Percentiles rank a stretch among this genome's conserved stretches.
These are phyloP conservation scores for Tetrax tetrax DNA, from an alignment of 2,113 vertebrate species.

Conservation along the genomic window DNA sequence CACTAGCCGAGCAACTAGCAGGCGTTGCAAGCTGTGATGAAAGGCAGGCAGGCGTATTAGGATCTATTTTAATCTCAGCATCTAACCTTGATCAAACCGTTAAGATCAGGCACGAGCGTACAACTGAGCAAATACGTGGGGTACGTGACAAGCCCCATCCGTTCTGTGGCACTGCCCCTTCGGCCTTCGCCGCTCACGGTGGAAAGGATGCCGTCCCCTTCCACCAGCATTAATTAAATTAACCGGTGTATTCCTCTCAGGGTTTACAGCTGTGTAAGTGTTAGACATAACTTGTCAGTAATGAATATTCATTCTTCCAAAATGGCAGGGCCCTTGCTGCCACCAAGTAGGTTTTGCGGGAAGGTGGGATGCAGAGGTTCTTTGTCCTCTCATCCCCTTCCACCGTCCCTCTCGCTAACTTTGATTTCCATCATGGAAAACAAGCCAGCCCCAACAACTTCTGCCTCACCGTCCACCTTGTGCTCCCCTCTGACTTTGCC, in stretches of 20 bases:
- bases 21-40: slow-evolving; percentile 14
- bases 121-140: accelerated
- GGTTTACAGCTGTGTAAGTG: slow-evolving; percentile 2
- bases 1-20: background rate
- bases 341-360: background rate
- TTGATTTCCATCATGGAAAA: background rate
- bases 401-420: background rate
- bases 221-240: slow-evolving; percentile 29
- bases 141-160: background rate
- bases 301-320: slow-evolving; percentile 28
- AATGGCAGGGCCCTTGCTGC: slow-evolving; percentile 6
- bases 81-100: background rate
- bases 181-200: accelerated
- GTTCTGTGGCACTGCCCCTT: background rate
- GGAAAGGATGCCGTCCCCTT: background rate
- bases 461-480: background rate
- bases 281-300: background rate
- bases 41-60: background rate
- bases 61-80: slow-evolving; percentile 35
- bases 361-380: background rate
- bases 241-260: slow-evolving; percentile 4
- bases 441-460: background rate
- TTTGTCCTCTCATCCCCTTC: background rate
- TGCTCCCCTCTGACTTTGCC: background rate
- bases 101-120: background rate